Evolutionary conservation across 2,888 invertebrate species (phyloP).

Genomic region (Blera fallax): DNA sequence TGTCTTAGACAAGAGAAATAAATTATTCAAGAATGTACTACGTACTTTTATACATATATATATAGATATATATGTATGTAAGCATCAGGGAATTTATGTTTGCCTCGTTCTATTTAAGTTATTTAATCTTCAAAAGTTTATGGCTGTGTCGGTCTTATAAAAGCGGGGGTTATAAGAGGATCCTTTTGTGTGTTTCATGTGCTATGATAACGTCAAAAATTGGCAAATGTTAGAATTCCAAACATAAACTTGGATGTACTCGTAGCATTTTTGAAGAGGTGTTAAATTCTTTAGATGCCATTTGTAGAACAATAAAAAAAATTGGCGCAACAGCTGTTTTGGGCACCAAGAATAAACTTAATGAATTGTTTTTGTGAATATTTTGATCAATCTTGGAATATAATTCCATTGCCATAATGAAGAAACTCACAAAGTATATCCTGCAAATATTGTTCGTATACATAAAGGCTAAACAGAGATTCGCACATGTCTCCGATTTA

Average conservation of each 20-base stretch:
- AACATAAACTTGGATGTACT: neutral
- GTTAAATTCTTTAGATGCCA: neutral
- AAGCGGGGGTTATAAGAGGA: conserved; percentile 28
- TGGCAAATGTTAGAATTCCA: neutral
- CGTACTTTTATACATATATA: too few species aligned
- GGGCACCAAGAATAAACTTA: too few species aligned
- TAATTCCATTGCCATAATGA: too few species aligned
- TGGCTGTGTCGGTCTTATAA: conserved; percentile 34
- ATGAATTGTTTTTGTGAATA: too few species aligned
- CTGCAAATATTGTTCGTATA: too few species aligned
- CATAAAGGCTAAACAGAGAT: too few species aligned
- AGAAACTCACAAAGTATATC: too few species aligned
- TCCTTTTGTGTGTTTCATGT: conserved; percentile 4
- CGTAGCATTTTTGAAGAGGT: neutral
- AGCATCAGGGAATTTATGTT: conserved; percentile 19
- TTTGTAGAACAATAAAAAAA: neutral
- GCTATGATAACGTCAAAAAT: neutral
- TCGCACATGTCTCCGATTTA: too few species aligned
- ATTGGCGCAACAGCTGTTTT: too few species aligned
- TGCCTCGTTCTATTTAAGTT: conserved; percentile 27
- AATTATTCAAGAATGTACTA: conserved; percentile 41
- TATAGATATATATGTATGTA: too few species aligned
- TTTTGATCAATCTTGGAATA: too few species aligned
- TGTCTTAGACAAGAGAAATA: conserved; percentile 44
- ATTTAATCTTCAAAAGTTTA: conserved; percentile 52